phyloP scores from a whole-genome alignment of 2,888 invertebrate species.

The Thera obeliscata region DNA sequence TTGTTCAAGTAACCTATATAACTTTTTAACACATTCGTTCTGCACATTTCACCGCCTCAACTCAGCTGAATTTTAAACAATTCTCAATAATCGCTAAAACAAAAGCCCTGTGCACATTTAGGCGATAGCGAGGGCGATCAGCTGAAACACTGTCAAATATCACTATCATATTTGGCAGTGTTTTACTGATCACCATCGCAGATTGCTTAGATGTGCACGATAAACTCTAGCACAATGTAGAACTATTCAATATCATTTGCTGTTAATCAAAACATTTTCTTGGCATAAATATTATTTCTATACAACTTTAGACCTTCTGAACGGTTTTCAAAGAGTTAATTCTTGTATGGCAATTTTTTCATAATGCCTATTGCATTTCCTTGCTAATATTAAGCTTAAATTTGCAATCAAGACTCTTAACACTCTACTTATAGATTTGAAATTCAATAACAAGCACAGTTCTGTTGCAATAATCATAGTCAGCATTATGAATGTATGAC shows the following conservation, averaged over 20 bases:
- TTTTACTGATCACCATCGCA: no score
- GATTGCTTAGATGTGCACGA: no score
- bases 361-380: conserved; percentile 11
- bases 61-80: conserved; percentile 8
- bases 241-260: conserved; percentile 1
- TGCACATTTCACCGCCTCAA: conserved; percentile 14
- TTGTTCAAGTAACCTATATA: background rate
- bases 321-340: background rate
- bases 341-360: background rate
- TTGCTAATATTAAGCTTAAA: background rate
- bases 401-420: background rate
- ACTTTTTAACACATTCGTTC: conserved; percentile 3
- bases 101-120: no score
- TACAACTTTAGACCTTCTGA: background rate
- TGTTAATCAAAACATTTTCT: conserved; percentile 15
- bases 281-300: background rate
- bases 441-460: background rate
- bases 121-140: no score
- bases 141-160: no score
- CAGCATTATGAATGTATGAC: conserved; percentile 8
- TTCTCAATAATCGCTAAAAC: background rate
- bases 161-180: no score
- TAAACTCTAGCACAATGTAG: conserved; percentile 11
- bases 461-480: conserved; percentile 8
- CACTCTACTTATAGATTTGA: conserved; percentile 2